phyloP scores from a whole-genome alignment of 2,888 invertebrate species.

The Brachyptera putata region DNA sequence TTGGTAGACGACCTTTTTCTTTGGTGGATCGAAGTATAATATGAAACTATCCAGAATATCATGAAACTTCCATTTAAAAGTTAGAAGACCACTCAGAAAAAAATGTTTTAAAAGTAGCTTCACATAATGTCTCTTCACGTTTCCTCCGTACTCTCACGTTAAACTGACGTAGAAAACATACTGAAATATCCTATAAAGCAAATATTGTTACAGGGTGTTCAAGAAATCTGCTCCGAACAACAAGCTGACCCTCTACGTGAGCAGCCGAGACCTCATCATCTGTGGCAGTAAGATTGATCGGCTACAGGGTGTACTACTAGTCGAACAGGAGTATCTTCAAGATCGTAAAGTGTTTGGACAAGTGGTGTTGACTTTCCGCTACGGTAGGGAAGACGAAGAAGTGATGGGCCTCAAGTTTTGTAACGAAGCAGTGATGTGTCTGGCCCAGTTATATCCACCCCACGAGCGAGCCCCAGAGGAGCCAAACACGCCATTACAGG shows the following conservation, averaged over 20 bases:
- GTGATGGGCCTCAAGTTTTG: constrained; percentile 97
- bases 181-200: too few species aligned
- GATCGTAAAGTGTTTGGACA: constrained; percentile 81
- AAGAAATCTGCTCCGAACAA: constrained; percentile 85
- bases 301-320: constrained; percentile 85
- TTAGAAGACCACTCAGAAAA: too few species aligned
- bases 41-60: too few species aligned
- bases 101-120: too few species aligned
- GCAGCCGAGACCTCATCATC: constrained; percentile 74
- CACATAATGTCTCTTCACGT: too few species aligned
- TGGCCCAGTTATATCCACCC: constrained; percentile 80
- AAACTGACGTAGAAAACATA: too few species aligned
- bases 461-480: constrained; percentile 52
- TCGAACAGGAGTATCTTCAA: constrained; percentile 82
- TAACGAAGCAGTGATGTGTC: constrained; percentile 93
- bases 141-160: too few species aligned
- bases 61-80: too few species aligned
- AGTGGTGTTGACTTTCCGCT: constrained; percentile 89
- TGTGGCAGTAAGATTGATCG: constrained; percentile 69
- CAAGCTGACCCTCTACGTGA: constrained; percentile 77
- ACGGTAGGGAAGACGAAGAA: constrained; percentile 96
- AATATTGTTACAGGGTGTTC: constrained; percentile 68
- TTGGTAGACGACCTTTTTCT: too few species aligned
- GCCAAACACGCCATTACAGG: constrained; percentile 69
- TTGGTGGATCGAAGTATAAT: too few species aligned